Percentiles rank a stretch among this genome's conserved stretches.
Evolutionary conservation across 1,140 invertebrate genomes (phyloP).

Genomic region (Nephotettix cincticeps): DNA sequence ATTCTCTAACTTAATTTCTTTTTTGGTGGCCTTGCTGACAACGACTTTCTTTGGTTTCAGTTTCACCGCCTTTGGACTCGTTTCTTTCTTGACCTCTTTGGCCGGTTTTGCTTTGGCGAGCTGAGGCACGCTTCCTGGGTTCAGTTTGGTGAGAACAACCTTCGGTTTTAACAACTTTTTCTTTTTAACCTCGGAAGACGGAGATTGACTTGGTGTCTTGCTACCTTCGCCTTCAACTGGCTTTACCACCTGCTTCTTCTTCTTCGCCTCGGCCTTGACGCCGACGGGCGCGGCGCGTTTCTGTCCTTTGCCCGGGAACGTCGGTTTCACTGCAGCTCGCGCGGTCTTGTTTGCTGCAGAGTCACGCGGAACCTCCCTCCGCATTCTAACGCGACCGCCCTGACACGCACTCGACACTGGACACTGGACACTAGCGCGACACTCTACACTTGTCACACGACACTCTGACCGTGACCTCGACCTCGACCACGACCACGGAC

Average conservation of each 20-base stretch:
- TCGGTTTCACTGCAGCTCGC: conserved; percentile 13
- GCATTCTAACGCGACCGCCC: background rate
- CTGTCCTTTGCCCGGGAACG: conserved; percentile 20
- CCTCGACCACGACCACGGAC: background rate
- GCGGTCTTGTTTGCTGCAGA: conserved; percentile 21
- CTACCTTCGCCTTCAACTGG: background rate
- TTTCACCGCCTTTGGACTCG: conserved; percentile 13
- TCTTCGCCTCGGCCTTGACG: background rate
- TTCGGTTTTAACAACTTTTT: background rate
- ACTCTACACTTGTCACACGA: background rate
- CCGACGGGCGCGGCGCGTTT: conserved; percentile 28
- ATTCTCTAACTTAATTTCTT: conserved; percentile 15
- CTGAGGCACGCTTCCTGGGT: background rate
- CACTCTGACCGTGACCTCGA: background rate
- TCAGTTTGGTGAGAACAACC: background rate
- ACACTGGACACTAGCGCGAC: background rate
- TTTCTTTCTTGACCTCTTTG: conserved; percentile 20
- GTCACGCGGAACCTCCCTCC: background rate
- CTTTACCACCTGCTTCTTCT: background rate
- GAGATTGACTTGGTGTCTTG: conserved; percentile 25
- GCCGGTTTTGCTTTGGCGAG: background rate
- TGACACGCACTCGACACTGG: background rate
- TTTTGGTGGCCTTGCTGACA: conserved; percentile 22
- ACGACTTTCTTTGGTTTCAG: conserved; percentile 30
- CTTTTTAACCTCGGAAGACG: conserved; percentile 8